Conservation (phyloP, 2,113 vertebrate genomes). For the Pimephales promelas region DNA sequence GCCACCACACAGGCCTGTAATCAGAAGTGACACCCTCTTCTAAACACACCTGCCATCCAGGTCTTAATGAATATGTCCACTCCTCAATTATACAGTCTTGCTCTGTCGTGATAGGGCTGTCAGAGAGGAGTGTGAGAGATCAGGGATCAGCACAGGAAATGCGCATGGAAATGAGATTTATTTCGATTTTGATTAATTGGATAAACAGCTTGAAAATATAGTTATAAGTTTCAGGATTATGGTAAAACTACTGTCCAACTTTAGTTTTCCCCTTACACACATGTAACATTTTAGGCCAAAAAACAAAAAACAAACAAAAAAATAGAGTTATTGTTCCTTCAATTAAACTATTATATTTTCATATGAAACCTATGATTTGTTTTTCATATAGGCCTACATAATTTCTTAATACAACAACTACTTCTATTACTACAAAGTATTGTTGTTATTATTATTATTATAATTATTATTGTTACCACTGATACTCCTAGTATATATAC, state of each 20-base stretch:
- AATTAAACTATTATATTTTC: neutral
- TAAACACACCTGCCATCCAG: slow-evolving; percentile 45
- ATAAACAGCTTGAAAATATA: neutral
- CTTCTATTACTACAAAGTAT: neutral
- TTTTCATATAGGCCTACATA: too few species aligned
- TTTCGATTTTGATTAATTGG: neutral
- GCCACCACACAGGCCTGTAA: slow-evolving; percentile 59
- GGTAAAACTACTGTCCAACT: neutral
- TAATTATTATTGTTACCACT: neutral
- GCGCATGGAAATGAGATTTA: neutral
- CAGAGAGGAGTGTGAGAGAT: neutral
- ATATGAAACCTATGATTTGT: neutral
- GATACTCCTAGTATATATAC: neutral
- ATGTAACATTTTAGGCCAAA: neutral
- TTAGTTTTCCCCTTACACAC: neutral
- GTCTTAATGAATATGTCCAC: slow-evolving; percentile 48
- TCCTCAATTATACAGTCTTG: slow-evolving; percentile 41
- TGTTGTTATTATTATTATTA: neutral
- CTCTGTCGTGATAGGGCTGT: neutral
- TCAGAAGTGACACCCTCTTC: slow-evolving; percentile 76
- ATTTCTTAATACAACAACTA: neutral
- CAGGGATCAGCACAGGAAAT: neutral
- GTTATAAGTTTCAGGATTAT: neutral
- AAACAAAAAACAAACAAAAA: too few species aligned
- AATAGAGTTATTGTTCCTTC: neutral